A percentile compares a stretch with the other conserved stretches of the same genome.
phyloP scores from a whole-genome alignment of 2,113 vertebrate genomes.

The Neodontobutis hainanensis region DNA sequence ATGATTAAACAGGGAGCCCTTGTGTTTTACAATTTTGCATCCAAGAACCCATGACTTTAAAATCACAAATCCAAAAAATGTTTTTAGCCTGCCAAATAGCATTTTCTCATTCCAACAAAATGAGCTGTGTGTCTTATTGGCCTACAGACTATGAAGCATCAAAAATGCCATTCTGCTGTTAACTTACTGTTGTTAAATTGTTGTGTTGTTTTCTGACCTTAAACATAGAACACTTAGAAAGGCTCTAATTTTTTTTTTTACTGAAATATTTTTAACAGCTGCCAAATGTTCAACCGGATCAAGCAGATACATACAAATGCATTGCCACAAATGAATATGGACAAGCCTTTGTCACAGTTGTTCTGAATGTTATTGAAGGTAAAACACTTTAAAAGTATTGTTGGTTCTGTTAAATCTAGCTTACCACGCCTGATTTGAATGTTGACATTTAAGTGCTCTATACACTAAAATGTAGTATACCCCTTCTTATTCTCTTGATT shows the following conservation, averaged over 20 bases:
- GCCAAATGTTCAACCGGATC: conserved; percentile 76
- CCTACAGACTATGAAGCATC: no score
- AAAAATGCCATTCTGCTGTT: no score
- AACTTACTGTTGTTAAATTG: no score
- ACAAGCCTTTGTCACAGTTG: conserved; percentile 80
- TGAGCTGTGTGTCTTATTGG: no score
- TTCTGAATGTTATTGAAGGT: conserved; percentile 88
- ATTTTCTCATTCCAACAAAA: no score
- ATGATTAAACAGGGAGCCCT: no score
- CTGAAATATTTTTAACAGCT: conserved; percentile 74
- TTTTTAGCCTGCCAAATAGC: background rate
- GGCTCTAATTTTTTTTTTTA: background rate
- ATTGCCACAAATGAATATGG: conserved; percentile 81
- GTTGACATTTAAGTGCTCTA: background rate
- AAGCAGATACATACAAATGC: conserved; percentile 86
- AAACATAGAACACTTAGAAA: background rate
- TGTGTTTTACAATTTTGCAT: no score
- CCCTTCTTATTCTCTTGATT: background rate
- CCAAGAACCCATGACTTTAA: no score
- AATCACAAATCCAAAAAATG: no score
- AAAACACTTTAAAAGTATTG: conserved; percentile 1
- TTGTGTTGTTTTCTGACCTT: background rate
- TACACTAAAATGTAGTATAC: background rate
- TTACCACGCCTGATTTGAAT: background rate
- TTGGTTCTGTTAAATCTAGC: background rate